Evolutionary conservation across 2,797 vertebrate genomes (phyloP).

Genomic region (Sebastes ruberrimus): DNA sequence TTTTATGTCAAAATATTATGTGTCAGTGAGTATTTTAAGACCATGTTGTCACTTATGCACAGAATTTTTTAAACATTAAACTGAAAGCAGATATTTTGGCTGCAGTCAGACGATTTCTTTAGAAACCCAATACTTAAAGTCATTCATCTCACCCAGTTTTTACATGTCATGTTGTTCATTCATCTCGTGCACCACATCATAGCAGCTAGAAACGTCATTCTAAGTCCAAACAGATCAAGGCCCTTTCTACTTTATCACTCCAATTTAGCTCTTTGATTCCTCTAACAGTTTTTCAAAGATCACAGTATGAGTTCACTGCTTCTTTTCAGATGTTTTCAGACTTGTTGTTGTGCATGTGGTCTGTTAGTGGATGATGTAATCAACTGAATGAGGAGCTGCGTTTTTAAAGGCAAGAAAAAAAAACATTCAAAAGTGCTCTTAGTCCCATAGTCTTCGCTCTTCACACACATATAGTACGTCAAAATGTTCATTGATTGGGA

Average conservation of each 20-base stretch:
- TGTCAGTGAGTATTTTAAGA: not conserved
- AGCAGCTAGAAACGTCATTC: not conserved
- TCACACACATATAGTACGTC: not conserved
- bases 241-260: not conserved
- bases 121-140: not conserved
- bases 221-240: not conserved
- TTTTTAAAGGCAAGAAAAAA: not conserved
- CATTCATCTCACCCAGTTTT: not conserved
- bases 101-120: not conserved
- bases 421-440: not conserved
- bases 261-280: not conserved
- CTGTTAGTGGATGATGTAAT: slow-evolving; percentile 4
- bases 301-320: not conserved
- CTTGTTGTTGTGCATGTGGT: not conserved
- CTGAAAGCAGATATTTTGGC: not conserved
- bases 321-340: slow-evolving; percentile 1
- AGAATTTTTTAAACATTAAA: not conserved
- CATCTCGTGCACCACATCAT: not conserved
- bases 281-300: not conserved
- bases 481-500: not conserved
- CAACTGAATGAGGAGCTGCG: not conserved
- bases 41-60: not conserved
- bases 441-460: not conserved
- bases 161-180: not conserved
- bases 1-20: not conserved